Conservation (phyloP, 2,797 vertebrate species). For the Squalus acanthias region DNA sequence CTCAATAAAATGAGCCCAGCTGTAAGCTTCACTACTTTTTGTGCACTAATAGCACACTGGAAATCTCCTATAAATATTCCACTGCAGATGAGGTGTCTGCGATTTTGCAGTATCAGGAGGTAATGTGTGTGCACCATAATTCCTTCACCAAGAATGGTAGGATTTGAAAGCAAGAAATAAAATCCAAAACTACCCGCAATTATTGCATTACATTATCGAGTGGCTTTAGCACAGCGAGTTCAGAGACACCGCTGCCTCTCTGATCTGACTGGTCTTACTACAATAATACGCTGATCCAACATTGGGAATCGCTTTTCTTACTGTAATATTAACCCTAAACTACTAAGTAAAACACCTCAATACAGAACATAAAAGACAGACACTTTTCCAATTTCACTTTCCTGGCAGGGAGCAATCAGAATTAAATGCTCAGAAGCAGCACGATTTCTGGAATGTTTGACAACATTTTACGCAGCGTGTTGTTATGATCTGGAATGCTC, state of each 20-base stretch:
- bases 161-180: neutral
- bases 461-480: neutral
- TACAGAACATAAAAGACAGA: neutral
- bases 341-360: neutral
- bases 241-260: neutral
- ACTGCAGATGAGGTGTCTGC: neutral
- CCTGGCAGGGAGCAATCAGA: neutral
- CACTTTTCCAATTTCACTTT: neutral
- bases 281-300: neutral
- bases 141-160: neutral
- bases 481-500: neutral
- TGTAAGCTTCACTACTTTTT: neutral
- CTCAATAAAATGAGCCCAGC: neutral
- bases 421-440: neutral
- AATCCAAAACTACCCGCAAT: neutral
- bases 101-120: neutral
- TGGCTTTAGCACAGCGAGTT: neutral
- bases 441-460: neutral
- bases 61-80: neutral
- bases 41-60: neutral
- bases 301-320: neutral
- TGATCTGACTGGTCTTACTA: neutral
- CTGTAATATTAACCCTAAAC: neutral
- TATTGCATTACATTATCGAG: neutral
- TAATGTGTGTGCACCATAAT: neutral